Percentiles rank a stretch among this genome's conserved stretches.
These are phyloP conservation scores for Pentamera pediparva DNA, from an alignment of 53 echinoderm and acorn worm genomes.

Conservation along the genomic window DNA sequence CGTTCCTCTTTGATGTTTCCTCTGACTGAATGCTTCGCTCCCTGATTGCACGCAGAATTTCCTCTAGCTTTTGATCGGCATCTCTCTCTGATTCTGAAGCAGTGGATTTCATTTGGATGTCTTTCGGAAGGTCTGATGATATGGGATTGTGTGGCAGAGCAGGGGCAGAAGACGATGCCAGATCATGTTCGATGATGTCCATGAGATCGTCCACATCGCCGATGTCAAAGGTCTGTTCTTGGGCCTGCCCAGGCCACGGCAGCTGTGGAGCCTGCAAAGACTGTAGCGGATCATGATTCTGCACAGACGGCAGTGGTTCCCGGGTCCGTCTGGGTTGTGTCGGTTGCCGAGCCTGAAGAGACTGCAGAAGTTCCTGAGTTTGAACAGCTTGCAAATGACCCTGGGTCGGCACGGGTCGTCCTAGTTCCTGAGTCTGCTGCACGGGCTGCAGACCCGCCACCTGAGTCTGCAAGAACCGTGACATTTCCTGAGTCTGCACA, in stretches of 20 bases:
- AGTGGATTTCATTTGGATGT: neutral
- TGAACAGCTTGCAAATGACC: too few species aligned
- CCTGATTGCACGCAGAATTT: constrained; percentile 25
- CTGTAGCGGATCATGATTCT: too few species aligned
- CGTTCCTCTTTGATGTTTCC: neutral
- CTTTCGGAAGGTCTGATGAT: neutral
- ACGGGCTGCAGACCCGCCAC: too few species aligned
- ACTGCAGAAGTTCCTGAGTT: too few species aligned
- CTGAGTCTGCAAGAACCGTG: too few species aligned
- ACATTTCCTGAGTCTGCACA: too few species aligned
- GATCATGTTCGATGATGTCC: constrained; percentile 23
- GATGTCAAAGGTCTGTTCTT: constrained; percentile 5
- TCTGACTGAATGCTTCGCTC: neutral
- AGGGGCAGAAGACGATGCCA: neutral
- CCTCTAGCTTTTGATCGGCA: constrained; percentile 32
- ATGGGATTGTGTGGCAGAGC: neutral
- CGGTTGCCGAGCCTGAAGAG: too few species aligned
- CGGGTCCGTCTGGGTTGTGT: too few species aligned
- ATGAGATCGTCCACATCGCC: constrained; percentile 29
- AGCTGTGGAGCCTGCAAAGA: too few species aligned
- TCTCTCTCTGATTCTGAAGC: constrained; percentile 11
- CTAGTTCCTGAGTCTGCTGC: neutral
- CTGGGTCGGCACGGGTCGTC: too few species aligned
- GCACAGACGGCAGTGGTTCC: too few species aligned
- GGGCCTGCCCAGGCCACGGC: neutral